Evolutionary conservation across 2,888 invertebrate species (phyloP), one percentile per base, ranked within the genome.

Genomic region (Eupithecia vulgata): DNA sequence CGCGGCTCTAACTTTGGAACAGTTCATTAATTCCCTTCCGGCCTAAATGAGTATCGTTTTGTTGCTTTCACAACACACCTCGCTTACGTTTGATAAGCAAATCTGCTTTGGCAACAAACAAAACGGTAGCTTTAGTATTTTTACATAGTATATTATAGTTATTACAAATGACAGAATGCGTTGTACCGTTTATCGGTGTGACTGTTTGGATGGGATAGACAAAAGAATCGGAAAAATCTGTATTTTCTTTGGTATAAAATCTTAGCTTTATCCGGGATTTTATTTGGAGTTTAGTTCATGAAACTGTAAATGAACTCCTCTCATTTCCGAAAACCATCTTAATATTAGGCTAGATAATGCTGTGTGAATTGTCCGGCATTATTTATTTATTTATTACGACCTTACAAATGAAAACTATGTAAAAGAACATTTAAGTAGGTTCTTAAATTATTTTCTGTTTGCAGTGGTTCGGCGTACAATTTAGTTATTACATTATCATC

Each of bases 21-120:
- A 37, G 65, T 65, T 65, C 65, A 65, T 65, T 65, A 65, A 42
- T 65, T 65, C 15, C 37, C 40, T 15, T 65, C 65, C 65, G 40
- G 40, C 35, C 37, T 21, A 65, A 37, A 61, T 61, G 61, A 13
- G 65, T 12, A 65, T 40, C 65, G 40, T 40, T 65, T 25, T 65
- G 65, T 65, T 37, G 65, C 65, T 65, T 21, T 40, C 34, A 37
- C 64, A 37, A 64, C n/a, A 37, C 61, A 37, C 35, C 64, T 37
- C 34, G 61, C 17, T 64, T 64, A 37, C 64, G n/a, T 64, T 37
- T 64, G 64, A 64, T 64, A 64, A 64, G 64, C n/a, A 35, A 61
- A 61, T 61, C 61, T 57, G 61, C 34, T 37, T 64, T 37, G 7
- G 64, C 7, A n/a, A 64, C 35, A 21, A 37, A 64, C 30, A 34